Evolutionary conservation across 1,140 invertebrate genomes (phyloP), one percentile per base, ranked within the genome.

Genomic region (Mamestra configurata): DNA sequence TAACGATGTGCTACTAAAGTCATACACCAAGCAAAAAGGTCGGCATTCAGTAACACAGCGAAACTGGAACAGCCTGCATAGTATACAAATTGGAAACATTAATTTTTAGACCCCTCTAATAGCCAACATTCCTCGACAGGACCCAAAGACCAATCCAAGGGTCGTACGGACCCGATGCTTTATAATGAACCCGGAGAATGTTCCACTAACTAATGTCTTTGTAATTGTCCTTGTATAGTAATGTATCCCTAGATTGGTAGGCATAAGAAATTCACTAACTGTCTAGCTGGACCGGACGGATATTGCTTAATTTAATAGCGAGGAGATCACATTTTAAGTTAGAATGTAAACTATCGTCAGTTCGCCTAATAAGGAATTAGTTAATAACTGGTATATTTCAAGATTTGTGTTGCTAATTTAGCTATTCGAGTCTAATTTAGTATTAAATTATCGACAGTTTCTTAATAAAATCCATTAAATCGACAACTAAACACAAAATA

Each of bases 81-180:
- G 51, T 57, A 20, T 15, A 75, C 71, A 64, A 77, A 77, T 77
- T 59, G 46, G 64, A 68, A 64, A 80, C 85, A 86, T 89, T 82
- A 86, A 88, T 89, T 89, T 89, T 88, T 91, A 80, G 85, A 80
- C 83, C 79, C 83, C 72, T 76, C 79, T 89, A 89, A 89, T 89
- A 86, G 86, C 80, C 66, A 77, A 88, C 85, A 90, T 91, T 92
- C 87, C 84, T 79, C 57, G 83, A 84, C 82, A 68, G 40, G 79
- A 75, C 75, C 61, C 73, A 66, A 59, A 35, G 55, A 80, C 80
- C 83, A 84, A 83, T 85, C 66, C 82, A 66, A 86, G 85, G 87
- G 87, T 88, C 72, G 70, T 82, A 83, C 79, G 64, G 82, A 84
- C 84, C 85, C 83, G 79, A 82, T 73, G 83, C 71, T 83, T 80